A percentile compares a stretch with the other conserved stretches of the same genome.
Conservation (phyloP, 2,113 vertebrate genomes). For the Etia nguti region DNA sequence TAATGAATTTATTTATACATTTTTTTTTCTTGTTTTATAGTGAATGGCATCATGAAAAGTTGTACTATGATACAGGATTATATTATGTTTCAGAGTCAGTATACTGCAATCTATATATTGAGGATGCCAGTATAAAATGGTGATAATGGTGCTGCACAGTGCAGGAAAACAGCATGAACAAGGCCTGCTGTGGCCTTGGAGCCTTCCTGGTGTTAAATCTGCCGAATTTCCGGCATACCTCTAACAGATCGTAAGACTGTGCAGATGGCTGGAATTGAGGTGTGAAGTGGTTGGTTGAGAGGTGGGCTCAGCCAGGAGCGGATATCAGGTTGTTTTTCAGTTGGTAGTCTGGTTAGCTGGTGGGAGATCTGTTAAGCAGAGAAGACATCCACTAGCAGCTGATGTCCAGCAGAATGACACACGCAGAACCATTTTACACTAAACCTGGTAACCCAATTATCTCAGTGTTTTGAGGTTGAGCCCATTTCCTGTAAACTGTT, state of each 20-base stretch:
- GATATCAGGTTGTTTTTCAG: conserved; percentile 6
- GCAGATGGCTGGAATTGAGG: conserved; percentile 33
- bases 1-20: neutral
- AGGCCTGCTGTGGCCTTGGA: neutral
- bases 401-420: neutral
- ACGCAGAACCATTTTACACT: neutral
- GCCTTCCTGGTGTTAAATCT: neutral
- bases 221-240: neutral
- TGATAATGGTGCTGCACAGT: neutral
- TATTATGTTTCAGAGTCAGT: neutral
- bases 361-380: neutral
- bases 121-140: neutral
- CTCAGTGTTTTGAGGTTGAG: neutral
- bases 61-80: neutral
- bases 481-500: neutral
- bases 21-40: neutral
- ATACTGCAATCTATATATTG: neutral
- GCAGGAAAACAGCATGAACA: neutral
- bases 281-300: conserved; percentile 29
- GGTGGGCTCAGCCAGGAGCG: neutral
- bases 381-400: neutral
- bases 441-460: neutral
- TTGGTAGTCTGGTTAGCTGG: neutral
- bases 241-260: neutral
- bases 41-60: neutral